Evolutionary conservation across 2,113 vertebrate genomes (phyloP).

Genomic region (Ailurus styani): DNA sequence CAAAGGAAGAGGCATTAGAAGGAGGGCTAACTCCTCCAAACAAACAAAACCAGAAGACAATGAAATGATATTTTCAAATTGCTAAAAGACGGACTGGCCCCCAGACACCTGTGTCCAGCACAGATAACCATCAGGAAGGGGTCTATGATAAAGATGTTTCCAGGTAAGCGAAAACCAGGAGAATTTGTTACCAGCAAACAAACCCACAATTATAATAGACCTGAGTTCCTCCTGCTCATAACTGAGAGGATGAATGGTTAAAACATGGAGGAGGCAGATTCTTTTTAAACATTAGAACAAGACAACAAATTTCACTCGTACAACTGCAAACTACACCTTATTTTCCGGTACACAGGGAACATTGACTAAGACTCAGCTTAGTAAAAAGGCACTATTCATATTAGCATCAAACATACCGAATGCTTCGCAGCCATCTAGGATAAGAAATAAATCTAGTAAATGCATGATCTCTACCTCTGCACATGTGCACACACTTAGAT

Average conservation of each 20-base stretch:
- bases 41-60: not conserved
- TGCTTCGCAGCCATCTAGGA: no score
- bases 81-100: not conserved
- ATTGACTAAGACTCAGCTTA: not conserved
- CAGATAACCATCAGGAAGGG: not conserved
- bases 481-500: not conserved
- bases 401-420: no score
- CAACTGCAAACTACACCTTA: not conserved
- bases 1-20: not conserved
- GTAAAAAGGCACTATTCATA: not conserved
- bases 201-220: not conserved
- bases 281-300: not conserved
- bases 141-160: not conserved
- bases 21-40: not conserved
- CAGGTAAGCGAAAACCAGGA: not conserved
- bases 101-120: not conserved
- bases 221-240: not conserved
- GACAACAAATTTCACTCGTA: not conserved
- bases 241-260: not conserved
- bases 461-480: not conserved
- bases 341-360: not conserved
- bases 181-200: not conserved
- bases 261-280: not conserved
- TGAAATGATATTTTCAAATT: not conserved
- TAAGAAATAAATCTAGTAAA: not conserved